Conservation (phyloP, 2,888 invertebrate species). For the Melangyna quadrimaculata region DNA sequence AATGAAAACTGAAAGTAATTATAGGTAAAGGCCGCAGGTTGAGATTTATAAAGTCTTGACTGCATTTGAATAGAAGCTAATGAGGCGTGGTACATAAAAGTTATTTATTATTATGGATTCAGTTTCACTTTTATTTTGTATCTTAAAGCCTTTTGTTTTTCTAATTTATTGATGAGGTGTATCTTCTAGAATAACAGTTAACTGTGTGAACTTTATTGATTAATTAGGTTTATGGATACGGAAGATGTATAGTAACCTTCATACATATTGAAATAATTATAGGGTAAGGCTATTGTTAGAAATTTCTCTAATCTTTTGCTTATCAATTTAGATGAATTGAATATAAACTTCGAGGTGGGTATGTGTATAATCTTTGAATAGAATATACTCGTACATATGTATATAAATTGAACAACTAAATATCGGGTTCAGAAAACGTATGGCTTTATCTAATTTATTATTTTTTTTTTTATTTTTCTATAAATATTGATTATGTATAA, state of each 20-base stretch:
- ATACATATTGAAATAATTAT: neutral
- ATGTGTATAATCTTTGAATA: neutral
- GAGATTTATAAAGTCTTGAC: neutral
- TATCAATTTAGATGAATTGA: neutral
- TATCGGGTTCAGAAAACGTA: neutral
- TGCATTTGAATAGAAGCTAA: neutral
- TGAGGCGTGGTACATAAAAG: neutral
- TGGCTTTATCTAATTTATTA: neutral
- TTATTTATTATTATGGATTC: neutral
- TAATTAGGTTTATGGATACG: neutral
- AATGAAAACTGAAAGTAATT: conserved; percentile 48
- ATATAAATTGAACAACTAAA: too few species aligned
- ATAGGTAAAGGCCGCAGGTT: neutral
- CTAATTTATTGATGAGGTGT: neutral
- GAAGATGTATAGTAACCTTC: too few species aligned
- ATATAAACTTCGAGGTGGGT: neutral
- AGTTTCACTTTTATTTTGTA: conserved; percentile 48
- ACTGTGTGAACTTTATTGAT: conserved; percentile 19
- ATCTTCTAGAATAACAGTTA: conserved; percentile 1
- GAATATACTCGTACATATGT: too few species aligned
- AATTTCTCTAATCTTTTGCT: neutral
- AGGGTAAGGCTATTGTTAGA: neutral
- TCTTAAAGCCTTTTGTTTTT: neutral
- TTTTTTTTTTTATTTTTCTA: neutral
- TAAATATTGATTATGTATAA: too few species aligned